Evolutionary conservation across 1,140 invertebrate species (phyloP).

Genomic region (Drosophila bifasciata): DNA sequence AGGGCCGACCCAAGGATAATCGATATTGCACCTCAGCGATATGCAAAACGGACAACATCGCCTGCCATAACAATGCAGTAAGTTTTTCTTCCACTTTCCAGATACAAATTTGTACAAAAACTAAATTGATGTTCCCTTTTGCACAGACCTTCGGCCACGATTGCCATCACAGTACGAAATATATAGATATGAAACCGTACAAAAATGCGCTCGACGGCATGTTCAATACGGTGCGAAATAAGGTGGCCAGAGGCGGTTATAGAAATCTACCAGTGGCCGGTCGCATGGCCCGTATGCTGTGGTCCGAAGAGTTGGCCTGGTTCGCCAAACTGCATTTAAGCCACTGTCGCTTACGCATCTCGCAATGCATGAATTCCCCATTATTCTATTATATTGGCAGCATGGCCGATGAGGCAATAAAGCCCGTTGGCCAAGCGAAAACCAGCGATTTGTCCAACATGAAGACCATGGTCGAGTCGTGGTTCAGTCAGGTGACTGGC

Average conservation of each 20-base stretch:
- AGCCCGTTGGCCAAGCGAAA: background rate
- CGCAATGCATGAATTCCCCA: conserved; percentile 22
- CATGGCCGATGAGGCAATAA: conserved; percentile 8
- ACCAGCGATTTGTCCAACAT: conserved; percentile 1
- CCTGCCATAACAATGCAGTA: conserved; percentile 36
- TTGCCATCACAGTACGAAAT: background rate
- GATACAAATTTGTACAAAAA: background rate
- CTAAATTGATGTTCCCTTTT: background rate
- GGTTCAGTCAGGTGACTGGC: conserved; percentile 8
- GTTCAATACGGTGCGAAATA: conserved; percentile 39
- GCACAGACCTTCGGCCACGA: background rate
- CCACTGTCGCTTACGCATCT: background rate
- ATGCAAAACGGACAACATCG: conserved; percentile 26
- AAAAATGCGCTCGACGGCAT: background rate
- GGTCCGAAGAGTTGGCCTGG: conserved; percentile 40
- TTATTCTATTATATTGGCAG: conserved; percentile 28
- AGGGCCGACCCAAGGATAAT: too few species aligned
- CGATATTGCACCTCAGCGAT: too few species aligned
- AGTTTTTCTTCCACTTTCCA: background rate
- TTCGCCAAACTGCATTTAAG: conserved; percentile 34
- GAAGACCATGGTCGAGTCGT: background rate
- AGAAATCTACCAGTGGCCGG: conserved; percentile 35
- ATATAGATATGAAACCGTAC: background rate
- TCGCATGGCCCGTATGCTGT: conserved; percentile 37
- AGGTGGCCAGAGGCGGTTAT: conserved; percentile 38